phyloP scores from a whole-genome alignment of 2,113 vertebrate species.

The Perca schrenkii region DNA sequence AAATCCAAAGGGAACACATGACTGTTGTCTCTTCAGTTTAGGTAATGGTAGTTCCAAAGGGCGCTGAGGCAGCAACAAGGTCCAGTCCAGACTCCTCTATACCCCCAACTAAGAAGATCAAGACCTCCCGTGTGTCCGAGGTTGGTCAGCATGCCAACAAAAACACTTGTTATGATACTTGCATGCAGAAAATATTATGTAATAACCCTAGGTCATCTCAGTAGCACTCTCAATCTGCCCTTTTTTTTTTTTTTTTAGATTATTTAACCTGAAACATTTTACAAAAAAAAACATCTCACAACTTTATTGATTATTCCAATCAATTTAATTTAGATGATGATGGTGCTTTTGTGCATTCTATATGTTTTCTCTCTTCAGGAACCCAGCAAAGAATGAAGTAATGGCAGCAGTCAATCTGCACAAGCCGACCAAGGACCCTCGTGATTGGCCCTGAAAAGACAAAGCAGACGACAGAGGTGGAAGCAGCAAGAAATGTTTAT shows the following conservation, averaged over 20 bases:
- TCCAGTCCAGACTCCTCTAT: slow-evolving; percentile 98
- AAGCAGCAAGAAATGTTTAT: slow-evolving; percentile 72
- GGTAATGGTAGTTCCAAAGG: slow-evolving; percentile 98
- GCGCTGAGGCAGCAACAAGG: slow-evolving; percentile 92
- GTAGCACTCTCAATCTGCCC: background rate
- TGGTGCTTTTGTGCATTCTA: background rate
- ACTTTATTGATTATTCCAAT: background rate
- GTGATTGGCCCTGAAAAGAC: slow-evolving; percentile 94
- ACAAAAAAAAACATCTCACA: background rate
- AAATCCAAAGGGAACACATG: background rate
- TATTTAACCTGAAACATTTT: too few species aligned
- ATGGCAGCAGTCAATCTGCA: slow-evolving; percentile 89
- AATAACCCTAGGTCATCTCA: background rate
- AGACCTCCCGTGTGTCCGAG: slow-evolving; percentile 96
- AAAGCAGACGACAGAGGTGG: slow-evolving; percentile 90
- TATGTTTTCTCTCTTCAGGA: slow-evolving; percentile 72
- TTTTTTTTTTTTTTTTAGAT: background rate
- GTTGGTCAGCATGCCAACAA: slow-evolving; percentile 78
- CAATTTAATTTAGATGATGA: background rate
- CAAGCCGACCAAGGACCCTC: slow-evolving; percentile 95
- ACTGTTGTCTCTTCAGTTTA: slow-evolving; percentile 65
- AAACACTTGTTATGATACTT: too few species aligned
- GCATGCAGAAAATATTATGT: too few species aligned
- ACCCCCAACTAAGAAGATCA: slow-evolving; percentile 98
- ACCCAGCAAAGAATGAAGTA: slow-evolving; percentile 84